Percentiles rank a stretch among this genome's conserved stretches.
These are phyloP conservation scores for Cettia cetti DNA, from an alignment of 2,113 vertebrate species.

Conservation along the genomic window DNA sequence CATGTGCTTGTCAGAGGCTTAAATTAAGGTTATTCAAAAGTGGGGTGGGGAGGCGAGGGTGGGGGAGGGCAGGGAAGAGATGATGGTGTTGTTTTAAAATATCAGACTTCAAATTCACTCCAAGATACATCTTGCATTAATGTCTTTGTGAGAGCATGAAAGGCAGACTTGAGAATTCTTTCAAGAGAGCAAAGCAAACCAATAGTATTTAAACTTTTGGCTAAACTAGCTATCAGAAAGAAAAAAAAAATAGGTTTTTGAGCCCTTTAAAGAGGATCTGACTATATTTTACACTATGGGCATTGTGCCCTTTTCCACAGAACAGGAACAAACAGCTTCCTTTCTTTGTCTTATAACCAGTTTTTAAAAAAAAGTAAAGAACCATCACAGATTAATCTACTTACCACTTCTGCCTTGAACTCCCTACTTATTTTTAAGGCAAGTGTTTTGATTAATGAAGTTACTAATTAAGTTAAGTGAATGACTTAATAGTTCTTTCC, in stretches of 20 bases:
- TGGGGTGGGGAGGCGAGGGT: rapidly evolving
- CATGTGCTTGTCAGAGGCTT: neutral
- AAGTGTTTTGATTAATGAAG: neutral
- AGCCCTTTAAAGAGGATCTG: neutral
- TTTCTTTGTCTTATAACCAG: neutral
- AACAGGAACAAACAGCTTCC: conserved; percentile 23
- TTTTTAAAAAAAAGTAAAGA: neutral
- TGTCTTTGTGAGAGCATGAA: neutral
- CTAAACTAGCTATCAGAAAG: neutral
- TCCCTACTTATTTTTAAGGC: neutral
- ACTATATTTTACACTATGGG: neutral
- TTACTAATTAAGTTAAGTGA: neutral
- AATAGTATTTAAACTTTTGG: neutral
- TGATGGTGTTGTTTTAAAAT: neutral
- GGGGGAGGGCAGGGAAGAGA: neutral
- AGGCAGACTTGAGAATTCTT: neutral
- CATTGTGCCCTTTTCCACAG: neutral
- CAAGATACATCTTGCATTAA: neutral
- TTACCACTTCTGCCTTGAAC: neutral
- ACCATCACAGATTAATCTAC: neutral
- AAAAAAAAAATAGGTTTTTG: neutral
- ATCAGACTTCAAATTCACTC: neutral
- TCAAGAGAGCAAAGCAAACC: neutral
- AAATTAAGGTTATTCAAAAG: neutral
- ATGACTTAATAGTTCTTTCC: neutral